phyloP scores from a whole-genome alignment of 2,113 vertebrate species.

The Gymnogyps californianus region DNA sequence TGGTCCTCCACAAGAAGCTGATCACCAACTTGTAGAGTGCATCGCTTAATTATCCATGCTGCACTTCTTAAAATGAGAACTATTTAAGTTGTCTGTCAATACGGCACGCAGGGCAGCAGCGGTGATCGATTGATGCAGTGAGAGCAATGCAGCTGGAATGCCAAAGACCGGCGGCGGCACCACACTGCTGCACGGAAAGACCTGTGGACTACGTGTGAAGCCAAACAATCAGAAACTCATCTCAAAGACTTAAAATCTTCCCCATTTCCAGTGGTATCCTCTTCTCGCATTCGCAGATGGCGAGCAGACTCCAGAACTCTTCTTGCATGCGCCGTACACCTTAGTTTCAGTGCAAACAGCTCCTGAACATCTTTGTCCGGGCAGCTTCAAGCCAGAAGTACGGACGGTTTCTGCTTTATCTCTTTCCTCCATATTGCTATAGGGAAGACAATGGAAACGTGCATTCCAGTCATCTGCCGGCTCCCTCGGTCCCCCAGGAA shows the following conservation, averaged over 20 bases:
- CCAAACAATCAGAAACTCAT: background rate
- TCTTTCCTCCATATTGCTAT: background rate
- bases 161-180: background rate
- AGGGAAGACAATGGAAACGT: background rate
- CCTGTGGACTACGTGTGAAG: background rate
- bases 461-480: background rate
- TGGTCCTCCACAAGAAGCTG: slow-evolving; percentile 60
- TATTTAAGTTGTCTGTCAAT: slow-evolving; percentile 68
- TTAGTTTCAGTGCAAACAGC: background rate
- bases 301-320: background rate
- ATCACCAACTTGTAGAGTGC: slow-evolving; percentile 64
- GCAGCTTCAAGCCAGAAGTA: background rate
- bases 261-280: background rate
- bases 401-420: background rate
- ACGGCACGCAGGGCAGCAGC: slow-evolving; percentile 5
- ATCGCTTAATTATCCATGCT: slow-evolving; percentile 73
- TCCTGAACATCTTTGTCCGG: background rate
- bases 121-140: slow-evolving; percentile 22
- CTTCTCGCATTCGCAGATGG: background rate
- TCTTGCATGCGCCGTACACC: background rate
- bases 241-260: background rate
- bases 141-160: background rate
- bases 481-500: background rate
- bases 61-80: slow-evolving; percentile 67
- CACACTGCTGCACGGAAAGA: background rate